phyloP scores from a whole-genome alignment of 2,797 vertebrate genomes.

The Macroramphosus scolopax region DNA sequence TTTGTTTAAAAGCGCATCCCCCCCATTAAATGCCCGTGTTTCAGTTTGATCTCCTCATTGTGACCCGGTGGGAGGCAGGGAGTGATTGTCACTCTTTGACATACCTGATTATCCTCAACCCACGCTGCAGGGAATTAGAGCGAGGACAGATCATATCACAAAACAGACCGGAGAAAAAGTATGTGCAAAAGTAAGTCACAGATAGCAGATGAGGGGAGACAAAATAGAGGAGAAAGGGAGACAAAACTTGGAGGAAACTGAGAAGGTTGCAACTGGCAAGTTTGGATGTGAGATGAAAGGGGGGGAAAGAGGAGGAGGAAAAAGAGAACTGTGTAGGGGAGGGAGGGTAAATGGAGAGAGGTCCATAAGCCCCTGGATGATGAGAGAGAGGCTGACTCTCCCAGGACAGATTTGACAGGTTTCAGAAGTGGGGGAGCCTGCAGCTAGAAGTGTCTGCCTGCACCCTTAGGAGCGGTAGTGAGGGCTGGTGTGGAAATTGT shows the following conservation, averaged over 20 bases:
- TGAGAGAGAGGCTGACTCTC: conserved; percentile 81
- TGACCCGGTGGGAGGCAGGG: conserved; percentile 49
- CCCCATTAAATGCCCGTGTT: conserved; percentile 31
- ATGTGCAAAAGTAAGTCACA: conserved; percentile 43
- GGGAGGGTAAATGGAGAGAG: conserved; percentile 80
- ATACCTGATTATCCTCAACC: conserved; percentile 58
- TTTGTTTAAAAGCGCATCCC: conserved; percentile 38
- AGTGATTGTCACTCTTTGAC: conserved; percentile 59
- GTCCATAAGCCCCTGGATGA: conserved; percentile 82
- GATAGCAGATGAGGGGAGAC: conserved; percentile 51
- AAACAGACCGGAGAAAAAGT: conserved; percentile 41
- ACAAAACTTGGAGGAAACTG: conserved; percentile 70
- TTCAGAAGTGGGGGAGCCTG: conserved; percentile 85
- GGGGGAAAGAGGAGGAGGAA: conserved; percentile 62
- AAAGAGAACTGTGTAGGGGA: conserved; percentile 65
- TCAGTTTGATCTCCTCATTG: conserved; percentile 45
- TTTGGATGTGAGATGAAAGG: conserved; percentile 77
- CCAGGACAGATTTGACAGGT: conserved; percentile 83
- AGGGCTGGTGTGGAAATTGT: conserved; percentile 77
- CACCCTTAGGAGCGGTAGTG: conserved; percentile 74
- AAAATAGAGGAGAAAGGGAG: conserved; percentile 74
- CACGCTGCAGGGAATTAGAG: conserved; percentile 15
- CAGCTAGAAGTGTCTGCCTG: conserved; percentile 80
- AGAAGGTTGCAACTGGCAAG: conserved; percentile 73
- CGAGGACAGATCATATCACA: conserved; percentile 35